Conservation (phyloP, 2,888 invertebrate genomes). For the Tetrapedia diversipes region DNA sequence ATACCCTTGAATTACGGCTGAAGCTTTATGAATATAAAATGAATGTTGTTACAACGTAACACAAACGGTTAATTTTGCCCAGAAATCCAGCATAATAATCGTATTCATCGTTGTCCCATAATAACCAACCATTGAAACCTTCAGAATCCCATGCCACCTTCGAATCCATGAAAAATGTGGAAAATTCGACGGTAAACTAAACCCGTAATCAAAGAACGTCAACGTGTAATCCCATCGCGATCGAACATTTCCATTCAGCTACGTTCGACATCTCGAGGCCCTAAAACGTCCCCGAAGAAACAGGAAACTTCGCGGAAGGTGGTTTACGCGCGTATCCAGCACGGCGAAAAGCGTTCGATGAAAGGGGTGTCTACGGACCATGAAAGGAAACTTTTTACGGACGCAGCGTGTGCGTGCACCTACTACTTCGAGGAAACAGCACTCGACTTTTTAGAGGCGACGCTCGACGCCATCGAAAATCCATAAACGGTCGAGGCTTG, state of each 20-base stretch:
- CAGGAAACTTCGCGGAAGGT: slow-evolving; percentile 5
- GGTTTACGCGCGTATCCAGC: slow-evolving; percentile 50
- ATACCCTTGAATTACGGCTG: too few species aligned
- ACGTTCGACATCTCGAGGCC: background rate
- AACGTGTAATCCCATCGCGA: background rate
- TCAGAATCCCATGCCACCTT: too few species aligned
- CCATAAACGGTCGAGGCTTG: slow-evolving; percentile 62
- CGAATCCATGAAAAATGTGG: too few species aligned
- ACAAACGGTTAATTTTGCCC: too few species aligned
- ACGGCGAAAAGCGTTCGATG: slow-evolving; percentile 47
- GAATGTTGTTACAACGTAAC: too few species aligned
- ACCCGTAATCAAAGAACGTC: background rate
- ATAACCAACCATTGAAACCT: too few species aligned
- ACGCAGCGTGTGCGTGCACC: slow-evolving; percentile 14
- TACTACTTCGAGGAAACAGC: too few species aligned
- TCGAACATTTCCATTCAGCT: slow-evolving; percentile 7
- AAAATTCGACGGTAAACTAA: background rate
- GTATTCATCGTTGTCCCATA: too few species aligned
- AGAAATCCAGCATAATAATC: too few species aligned
- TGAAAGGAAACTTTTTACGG: slow-evolving; percentile 59
- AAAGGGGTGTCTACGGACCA: slow-evolving; percentile 57
- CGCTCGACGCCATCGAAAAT: slow-evolving; percentile 63
- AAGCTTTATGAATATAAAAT: too few species aligned
- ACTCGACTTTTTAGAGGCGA: slow-evolving; percentile 58
- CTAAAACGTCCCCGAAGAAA: background rate